Base-by-base conservation (phyloP, 1,140 invertebrate genomes). In the fruit fly (Drosophila melanogaster) region DNA sequence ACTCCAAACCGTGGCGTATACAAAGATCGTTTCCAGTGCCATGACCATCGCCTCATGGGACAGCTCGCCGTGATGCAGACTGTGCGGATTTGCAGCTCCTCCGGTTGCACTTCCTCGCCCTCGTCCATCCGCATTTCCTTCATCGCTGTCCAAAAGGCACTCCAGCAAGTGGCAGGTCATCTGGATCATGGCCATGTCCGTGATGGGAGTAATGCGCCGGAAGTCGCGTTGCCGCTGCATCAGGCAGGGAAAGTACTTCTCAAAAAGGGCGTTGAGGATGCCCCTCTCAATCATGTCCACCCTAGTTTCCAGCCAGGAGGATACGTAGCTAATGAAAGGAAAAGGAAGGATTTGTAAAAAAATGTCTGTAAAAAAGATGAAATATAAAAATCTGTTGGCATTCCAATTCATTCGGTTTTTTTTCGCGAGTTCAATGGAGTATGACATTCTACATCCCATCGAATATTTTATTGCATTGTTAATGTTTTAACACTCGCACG, bases 171-270 rank as follows among this genome's bases (percentile, higher is more conserved):
- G 95, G 84, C 98, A 99, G 10, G 98, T 94, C 94, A 98, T 97
- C 92, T 98, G 95, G 47, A 99, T 94, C 86, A 98, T 97, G 60
- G 96, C 96, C 75, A 98, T 96, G 87, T 99, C 97, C 2, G 96
- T 96, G 12, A 99, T 95, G 0, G 97, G 97, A 0, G 97, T 98
- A 26, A 98, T 97, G 79, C 97, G 97, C 86, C 98, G 98, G 90
- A 98, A 98, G 85, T 96, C 95, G 62, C 96, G 95, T 33, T 96
- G 93, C 0, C 94, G 94, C 70, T 99, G 98, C 41, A 98, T 93
- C 62, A 97, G 93, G 0, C 95, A 93, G 0, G 97, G 97, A n/a
- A 99, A 95, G 90, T 99, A 99, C 91, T 98, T 99, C 86, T 99
- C 98, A 89, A 99, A 99, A 4, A 99, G 93, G 10, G 98, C 95